phyloP scores from a whole-genome alignment of 2,888 invertebrate genomes.

The Lithophane leautieri region DNA sequence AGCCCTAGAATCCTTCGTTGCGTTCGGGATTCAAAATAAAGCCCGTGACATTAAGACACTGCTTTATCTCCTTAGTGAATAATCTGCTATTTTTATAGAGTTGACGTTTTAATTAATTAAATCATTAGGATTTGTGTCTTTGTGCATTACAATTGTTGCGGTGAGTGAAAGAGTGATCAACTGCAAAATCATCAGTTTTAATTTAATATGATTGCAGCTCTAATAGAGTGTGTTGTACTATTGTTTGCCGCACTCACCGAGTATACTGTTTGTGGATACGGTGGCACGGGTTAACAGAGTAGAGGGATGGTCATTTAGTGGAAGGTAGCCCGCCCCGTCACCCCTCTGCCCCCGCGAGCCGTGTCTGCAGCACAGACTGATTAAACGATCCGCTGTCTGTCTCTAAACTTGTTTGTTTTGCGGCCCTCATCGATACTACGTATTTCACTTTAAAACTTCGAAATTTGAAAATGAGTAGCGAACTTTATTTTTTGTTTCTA shows the following conservation, averaged over 20 bases:
- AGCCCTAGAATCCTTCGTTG: no score
- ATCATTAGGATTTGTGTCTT: not conserved
- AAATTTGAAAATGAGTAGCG: slow-evolving; percentile 53
- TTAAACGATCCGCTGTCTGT: slow-evolving; percentile 87
- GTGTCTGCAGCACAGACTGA: slow-evolving; percentile 87
- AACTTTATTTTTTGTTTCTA: slow-evolving; percentile 24
- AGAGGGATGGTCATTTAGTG: slow-evolving; percentile 89
- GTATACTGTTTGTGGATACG: slow-evolving; percentile 89
- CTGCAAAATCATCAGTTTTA: not conserved
- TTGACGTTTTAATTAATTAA: not conserved
- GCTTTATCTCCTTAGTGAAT: no score
- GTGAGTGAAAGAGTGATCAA: not conserved
- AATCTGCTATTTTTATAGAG: not conserved
- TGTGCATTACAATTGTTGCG: not conserved
- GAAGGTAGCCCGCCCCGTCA: slow-evolving; percentile 80
- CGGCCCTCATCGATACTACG: slow-evolving; percentile 75
- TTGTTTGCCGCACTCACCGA: slow-evolving; percentile 83
- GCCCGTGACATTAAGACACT: no score
- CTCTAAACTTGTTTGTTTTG: slow-evolving; percentile 83
- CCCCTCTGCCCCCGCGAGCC: slow-evolving; percentile 60
- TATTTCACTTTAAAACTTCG: slow-evolving; percentile 69
- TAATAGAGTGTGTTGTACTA: slow-evolving; percentile 64
- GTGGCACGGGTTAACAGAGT: slow-evolving; percentile 87
- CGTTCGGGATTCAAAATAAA: no score
- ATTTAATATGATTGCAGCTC: slow-evolving; percentile 63